phyloP scores from a whole-genome alignment of 2,113 vertebrate genomes.

The Enhydra lutris region DNA sequence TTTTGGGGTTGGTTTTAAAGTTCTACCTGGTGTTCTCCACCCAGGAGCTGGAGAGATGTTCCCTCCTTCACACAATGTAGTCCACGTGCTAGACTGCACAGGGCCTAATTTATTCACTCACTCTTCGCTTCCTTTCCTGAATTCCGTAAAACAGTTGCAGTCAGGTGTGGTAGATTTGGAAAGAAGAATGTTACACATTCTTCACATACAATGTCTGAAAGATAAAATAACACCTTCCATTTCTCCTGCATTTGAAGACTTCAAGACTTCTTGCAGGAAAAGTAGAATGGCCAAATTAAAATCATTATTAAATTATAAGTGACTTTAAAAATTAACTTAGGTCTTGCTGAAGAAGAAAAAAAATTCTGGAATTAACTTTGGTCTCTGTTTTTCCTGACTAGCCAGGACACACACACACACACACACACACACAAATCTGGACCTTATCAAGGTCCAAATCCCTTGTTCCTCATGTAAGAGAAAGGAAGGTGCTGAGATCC shows the following conservation, averaged over 20 bases:
- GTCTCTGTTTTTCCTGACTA: background rate
- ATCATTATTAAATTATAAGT: background rate
- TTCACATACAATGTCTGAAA: background rate
- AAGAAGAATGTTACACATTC: background rate
- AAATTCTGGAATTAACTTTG: background rate
- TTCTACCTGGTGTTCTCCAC: background rate
- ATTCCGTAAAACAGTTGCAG: background rate
- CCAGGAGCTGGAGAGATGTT: background rate
- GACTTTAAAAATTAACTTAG: conserved; percentile 17
- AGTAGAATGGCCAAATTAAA: background rate
- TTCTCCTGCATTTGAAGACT: background rate
- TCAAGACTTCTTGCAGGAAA: background rate
- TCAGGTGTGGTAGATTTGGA: no score
- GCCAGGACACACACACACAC: background rate
- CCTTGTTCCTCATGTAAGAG: background rate
- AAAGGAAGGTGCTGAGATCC: background rate
- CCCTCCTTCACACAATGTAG: background rate
- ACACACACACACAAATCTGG: background rate
- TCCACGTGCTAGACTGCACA: background rate
- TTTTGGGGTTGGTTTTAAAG: background rate
- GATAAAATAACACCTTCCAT: background rate
- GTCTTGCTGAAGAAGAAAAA: background rate
- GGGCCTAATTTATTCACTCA: background rate
- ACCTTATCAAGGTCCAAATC: background rate
- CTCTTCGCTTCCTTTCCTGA: background rate